phyloP scores from a whole-genome alignment of 2,113 vertebrate genomes.

The Lagopus leucura region DNA sequence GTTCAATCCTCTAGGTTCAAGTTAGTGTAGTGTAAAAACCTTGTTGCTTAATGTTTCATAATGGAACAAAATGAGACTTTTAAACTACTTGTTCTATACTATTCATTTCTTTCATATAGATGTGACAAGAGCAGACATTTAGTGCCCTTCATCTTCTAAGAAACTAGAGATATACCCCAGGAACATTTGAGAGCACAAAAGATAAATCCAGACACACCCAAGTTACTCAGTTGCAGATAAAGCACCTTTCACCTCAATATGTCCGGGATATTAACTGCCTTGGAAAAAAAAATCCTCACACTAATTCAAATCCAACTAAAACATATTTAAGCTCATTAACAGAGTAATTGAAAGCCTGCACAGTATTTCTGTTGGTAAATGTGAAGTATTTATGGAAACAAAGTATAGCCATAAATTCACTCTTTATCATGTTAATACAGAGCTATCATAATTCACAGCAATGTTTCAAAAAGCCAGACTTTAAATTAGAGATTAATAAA shows the following conservation, averaged over 20 bases:
- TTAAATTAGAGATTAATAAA: neutral
- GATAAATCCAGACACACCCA: neutral
- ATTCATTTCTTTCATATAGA: neutral
- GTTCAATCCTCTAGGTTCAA: neutral
- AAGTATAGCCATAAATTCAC: conserved; percentile 19
- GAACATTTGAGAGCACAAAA: neutral
- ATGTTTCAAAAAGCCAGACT: conserved; percentile 10
- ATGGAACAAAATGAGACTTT: neutral
- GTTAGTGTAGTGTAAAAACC: neutral
- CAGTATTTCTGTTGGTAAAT: conserved; percentile 20
- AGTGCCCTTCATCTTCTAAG: neutral
- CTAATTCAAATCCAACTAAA: conserved; percentile 13
- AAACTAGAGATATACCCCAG: neutral
- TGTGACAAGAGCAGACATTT: neutral
- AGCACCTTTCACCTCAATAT: neutral
- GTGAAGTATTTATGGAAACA: conserved; percentile 46
- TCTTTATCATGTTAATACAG: neutral
- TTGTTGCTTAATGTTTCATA: neutral
- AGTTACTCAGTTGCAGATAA: neutral
- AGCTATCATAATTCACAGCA: conserved; percentile 25
- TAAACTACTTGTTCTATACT: neutral
- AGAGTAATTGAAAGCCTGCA: conserved; percentile 25
- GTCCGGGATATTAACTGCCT: neutral
- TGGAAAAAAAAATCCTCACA: neutral
- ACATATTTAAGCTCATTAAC: conserved; percentile 19